These are phyloP conservation scores for Hipparchia sbordonii DNA, from an alignment of 2,888 invertebrate genomes.

Conservation along the genomic window DNA sequence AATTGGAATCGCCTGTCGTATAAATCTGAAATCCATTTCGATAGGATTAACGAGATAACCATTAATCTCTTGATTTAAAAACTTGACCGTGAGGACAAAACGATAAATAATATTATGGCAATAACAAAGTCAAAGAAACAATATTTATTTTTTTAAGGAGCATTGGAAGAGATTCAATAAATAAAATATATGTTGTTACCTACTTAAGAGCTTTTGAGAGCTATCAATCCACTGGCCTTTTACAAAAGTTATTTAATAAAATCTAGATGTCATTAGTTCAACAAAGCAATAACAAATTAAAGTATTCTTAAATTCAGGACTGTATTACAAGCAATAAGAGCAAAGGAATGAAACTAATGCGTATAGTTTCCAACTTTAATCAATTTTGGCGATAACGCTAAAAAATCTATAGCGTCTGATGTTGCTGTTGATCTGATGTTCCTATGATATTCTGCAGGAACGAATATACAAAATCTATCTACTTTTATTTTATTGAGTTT, in stretches of 20 bases:
- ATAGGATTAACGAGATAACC: neutral
- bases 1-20: neutral
- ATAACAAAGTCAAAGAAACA: neutral
- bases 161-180: too few relatives aligned
- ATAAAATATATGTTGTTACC: too few relatives aligned
- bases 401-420: neutral
- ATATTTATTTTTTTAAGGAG: too few relatives aligned
- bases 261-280: neutral
- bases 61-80: neutral
- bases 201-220: too few relatives aligned
- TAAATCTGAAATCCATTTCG: neutral
- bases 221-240: too few relatives aligned
- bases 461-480: neutral
- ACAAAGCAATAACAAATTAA: neutral
- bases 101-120: neutral
- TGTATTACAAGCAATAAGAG: neutral
- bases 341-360: neutral
- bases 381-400: neutral
- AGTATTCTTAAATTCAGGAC: neutral
- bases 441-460: neutral
- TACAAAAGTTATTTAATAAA: too few relatives aligned
- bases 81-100: neutral
- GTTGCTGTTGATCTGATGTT: neutral
- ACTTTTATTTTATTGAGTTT: too few relatives aligned
- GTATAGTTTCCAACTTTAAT: conserved; percentile 7